phyloP scores from a whole-genome alignment of 2,113 vertebrate species.

The Cyphomyrus discorhynchus region DNA sequence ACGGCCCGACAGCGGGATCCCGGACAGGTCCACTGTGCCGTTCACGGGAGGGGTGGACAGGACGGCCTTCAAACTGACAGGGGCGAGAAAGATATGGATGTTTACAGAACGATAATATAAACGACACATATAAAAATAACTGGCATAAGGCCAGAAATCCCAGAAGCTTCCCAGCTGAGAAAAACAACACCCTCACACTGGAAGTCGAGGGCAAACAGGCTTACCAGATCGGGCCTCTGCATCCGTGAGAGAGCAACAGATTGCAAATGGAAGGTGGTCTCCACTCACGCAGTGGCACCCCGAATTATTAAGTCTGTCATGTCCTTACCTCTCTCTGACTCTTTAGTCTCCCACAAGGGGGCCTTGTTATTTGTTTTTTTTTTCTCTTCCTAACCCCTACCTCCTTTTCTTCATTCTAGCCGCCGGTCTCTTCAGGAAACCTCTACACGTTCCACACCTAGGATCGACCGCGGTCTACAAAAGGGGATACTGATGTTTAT shows the following conservation, averaged over 20 bases:
- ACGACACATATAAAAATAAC: background rate
- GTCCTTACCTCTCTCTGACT: background rate
- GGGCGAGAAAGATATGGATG: background rate
- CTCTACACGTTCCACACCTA: background rate
- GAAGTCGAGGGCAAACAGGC: background rate
- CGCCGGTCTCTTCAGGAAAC: background rate
- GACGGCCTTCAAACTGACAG: conserved; percentile 59
- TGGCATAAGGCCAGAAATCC: background rate
- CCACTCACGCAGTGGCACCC: background rate
- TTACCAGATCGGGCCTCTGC: background rate
- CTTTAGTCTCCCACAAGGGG: background rate
- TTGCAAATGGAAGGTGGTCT: conserved; percentile 5
- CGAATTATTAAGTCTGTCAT: background rate
- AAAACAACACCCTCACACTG: background rate
- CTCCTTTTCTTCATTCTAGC: background rate
- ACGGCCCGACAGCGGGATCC: conserved; percentile 56
- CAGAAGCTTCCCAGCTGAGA: background rate
- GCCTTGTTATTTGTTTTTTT: background rate
- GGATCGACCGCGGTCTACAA: background rate
- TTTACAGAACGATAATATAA: background rate
- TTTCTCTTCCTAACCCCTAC: background rate
- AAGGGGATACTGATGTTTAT: background rate
- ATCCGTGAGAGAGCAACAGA: background rate
- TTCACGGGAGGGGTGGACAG: conserved; percentile 57
- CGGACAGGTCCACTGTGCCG: conserved; percentile 65